Base-by-base conservation (phyloP, 2,888 invertebrate genomes). In the Agonopterix arenella region DNA sequence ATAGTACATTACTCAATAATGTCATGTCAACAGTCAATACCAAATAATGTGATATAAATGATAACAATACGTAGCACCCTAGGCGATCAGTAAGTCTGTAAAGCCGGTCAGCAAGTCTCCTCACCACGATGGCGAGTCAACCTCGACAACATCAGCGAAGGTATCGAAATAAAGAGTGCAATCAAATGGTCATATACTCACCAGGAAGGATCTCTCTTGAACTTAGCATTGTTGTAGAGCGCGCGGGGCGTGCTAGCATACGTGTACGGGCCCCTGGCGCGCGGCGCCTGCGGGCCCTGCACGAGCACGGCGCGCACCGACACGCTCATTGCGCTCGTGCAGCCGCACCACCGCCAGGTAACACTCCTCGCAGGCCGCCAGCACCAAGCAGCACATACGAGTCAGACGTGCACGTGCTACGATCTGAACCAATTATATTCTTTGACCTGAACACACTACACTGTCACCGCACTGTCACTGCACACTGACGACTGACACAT, bases 161-260 rank as follows among this genome's bases (percentile, higher is more conserved):
- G 18, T 18, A 18, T 28, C 28, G 28, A 9, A n/a, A n/a, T n/a
- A 40, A 9, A 2, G n/a, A n/a, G 40, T 40, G n/a, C 4, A 40
- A n/a, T n/a, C 0, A n/a, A 40, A 9, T 0, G n/a, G 9, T 40
- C 40, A 0, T n/a, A 8, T 1, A 70, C 84, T 74, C 54, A 89
- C 89, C 89, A 89, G 3, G 85, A 77, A 1, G 88, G 84, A 41
- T 84, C 78, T 52, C 66, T 73, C 61, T 68, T 73, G 63, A 92
- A 85, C 63, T 91, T 91, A 54, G 80, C 78, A 68, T 91, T 92
- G 68, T 89, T 88, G 77, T 91, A 91, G 44, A 92, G 81, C 8
- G 91, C 92, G 47, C 90, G 74, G 5, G 92, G 92, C n/a, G 90
- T 90, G 76, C 90, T 92, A 69, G 90, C 89, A 79, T 90, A 92